Base-by-base conservation (phyloP, 2,797 vertebrate species). In the Erpetoichthys calabaricus region DNA sequence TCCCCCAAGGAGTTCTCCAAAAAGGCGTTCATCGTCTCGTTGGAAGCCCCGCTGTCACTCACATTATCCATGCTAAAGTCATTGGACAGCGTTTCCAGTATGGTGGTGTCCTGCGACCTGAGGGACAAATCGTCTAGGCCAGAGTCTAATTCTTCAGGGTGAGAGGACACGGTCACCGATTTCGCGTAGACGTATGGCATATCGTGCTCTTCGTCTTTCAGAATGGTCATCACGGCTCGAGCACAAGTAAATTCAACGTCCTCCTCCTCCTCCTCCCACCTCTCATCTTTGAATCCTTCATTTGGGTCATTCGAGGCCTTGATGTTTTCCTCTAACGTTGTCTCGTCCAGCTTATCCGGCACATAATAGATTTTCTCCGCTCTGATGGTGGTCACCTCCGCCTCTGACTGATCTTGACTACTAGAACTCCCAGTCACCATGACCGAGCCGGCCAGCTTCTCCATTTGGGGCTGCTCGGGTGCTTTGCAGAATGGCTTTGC, bases 61-160 rank as follows among this genome's bases (percentile, higher is more conserved):
- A 97, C 74, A 54, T 90, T 97, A 72, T 97, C 94, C 89, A 93
- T 84, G 75, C 92, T 92, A 57, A 95, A 92, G 63, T 90, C 82
- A 52, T 89, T 89, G 63, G 86, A 91, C 64, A 90, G 78, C 3
- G 85, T 88, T 70, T 90, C 88, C 70, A 90, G 70, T 44, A 90
- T 68, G 0, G 94, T 89, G 4, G 91, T 96, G 69, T 97, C 94
- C 82, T 97, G 94, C 64, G 93, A 98, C 67, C 90, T 87, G 57
- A 97, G 72, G 0, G 94, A 98, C 57, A 95, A 59, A 57, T 96
- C 93, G 63, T 99, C 94, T 68, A 99, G 72, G 52, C 94, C 96
- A 0, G 94, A 98, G 79, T 97, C 92, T 0, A 90, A 87, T 73
- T 99, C 95, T 57, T 99, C 92, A 4, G 80, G 85, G 60, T 85